phyloP scores from a whole-genome alignment of 30 jellyfish, hydroid and myxozoan species.

The Sanderia malayensis region DNA sequence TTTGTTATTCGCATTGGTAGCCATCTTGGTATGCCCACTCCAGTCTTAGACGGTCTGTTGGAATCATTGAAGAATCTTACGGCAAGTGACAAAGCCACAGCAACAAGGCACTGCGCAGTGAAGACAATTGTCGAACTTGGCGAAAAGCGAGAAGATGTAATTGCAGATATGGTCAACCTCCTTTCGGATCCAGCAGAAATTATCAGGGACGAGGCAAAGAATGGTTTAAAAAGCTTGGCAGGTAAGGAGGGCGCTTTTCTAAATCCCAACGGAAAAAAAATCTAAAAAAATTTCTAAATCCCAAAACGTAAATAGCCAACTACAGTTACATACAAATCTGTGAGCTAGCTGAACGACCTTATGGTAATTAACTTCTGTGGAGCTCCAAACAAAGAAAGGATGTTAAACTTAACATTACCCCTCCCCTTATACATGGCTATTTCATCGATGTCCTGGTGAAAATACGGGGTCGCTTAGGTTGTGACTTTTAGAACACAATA shows the following conservation, averaged over 20 bases:
- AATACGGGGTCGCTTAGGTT: not conserved
- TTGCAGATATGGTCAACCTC: conserved; percentile 24
- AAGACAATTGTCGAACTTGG: conserved; percentile 44
- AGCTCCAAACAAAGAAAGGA: no score
- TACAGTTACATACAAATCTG: not conserved
- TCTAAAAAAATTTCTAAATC: not conserved
- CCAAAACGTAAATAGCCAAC: not conserved
- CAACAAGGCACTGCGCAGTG: conserved; percentile 35
- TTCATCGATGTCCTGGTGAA: not conserved
- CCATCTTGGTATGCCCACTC: conserved; percentile 29
- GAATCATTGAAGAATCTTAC: conserved; percentile 1
- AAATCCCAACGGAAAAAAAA: not conserved
- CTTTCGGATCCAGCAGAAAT: conserved; percentile 32
- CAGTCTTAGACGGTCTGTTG: conserved; percentile 16
- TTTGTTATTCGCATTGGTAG: not conserved
- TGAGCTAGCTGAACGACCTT: no score
- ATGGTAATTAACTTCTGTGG: no score
- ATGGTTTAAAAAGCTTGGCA: conserved; percentile 22
- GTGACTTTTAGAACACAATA: not conserved
- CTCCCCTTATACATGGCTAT: not conserved
- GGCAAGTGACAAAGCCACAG: conserved; percentile 20
- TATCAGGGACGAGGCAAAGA: conserved; percentile 42
- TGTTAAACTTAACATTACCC: no score
- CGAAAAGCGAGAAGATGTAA: not conserved
- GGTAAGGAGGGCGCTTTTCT: not conserved